Evolutionary conservation across 2,797 vertebrate genomes (phyloP).

Genomic region (Microctenopoma stevenorrisi): DNA sequence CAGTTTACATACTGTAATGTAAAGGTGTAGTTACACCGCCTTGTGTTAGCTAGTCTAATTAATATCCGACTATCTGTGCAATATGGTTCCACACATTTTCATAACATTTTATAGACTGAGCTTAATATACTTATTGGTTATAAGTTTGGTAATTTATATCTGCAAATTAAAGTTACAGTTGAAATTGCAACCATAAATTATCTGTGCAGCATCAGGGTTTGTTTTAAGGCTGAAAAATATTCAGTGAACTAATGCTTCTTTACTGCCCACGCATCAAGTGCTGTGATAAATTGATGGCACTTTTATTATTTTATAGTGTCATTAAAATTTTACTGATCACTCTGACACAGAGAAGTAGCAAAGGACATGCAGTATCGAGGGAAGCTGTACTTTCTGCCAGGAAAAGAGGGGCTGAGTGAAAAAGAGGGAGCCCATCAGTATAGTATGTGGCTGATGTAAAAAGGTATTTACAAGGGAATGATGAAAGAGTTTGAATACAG

Average conservation of each 20-base stretch:
- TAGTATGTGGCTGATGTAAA: conserved; percentile 49
- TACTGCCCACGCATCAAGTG: conserved; percentile 94
- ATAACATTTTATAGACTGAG: conserved; percentile 98
- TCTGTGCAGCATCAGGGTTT: conserved; percentile 89
- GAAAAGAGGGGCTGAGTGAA: conserved; percentile 34
- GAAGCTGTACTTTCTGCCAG: conserved; percentile 82
- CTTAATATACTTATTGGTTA: conserved; percentile 99
- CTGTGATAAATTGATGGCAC: conserved; percentile 99
- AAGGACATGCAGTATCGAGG: conserved; percentile 90
- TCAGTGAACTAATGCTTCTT: conserved; percentile 97
- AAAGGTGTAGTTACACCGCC: conserved; percentile 27
- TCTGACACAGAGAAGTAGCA: conserved; percentile 94
- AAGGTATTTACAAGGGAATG: conserved; percentile 40
- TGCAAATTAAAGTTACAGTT: conserved; percentile 91
- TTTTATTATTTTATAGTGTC: conserved; percentile 99
- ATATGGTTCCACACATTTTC: conserved; percentile 91
- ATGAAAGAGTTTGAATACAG: conserved; percentile 19
- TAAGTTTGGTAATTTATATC: conserved; percentile 93
- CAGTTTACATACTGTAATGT: conserved; percentile 38
- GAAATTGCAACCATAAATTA: conserved; percentile 94
- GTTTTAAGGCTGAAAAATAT: conserved; percentile 92
- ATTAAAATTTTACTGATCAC: conserved; percentile 99
- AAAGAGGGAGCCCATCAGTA: conserved; percentile 32
- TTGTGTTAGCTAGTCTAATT: conserved; percentile 71
- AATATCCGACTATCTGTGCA: conserved; percentile 79